Conservation (phyloP, 2,888 invertebrate genomes). For the Nomada hirtipes region DNA sequence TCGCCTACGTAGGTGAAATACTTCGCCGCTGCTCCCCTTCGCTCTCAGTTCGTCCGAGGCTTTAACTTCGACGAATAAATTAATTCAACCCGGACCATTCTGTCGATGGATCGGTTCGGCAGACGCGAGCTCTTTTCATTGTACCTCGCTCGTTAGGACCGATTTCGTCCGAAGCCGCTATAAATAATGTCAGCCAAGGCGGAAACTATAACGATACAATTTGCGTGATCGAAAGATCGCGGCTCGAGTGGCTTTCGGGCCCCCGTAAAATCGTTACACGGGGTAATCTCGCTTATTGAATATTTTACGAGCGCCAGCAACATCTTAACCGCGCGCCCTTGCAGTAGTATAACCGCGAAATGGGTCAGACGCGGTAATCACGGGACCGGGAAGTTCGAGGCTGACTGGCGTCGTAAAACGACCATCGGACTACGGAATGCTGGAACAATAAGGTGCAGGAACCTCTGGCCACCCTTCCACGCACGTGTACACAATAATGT, state of each 20-base stretch:
- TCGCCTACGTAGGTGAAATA: conserved; percentile 11
- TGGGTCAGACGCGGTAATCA: conserved; percentile 56
- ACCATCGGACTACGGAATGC: conserved; percentile 26
- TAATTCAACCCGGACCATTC: not conserved
- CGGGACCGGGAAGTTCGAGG: conserved; percentile 34
- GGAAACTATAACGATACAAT: conserved; percentile 9
- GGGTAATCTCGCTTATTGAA: conserved; percentile 62
- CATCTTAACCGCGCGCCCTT: conserved; percentile 34
- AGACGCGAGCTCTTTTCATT: no score
- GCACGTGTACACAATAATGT: conserved; percentile 15
- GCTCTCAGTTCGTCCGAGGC: not conserved
- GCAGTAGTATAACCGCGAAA: conserved; percentile 54
- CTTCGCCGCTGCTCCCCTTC: not conserved
- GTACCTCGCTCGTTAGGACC: no score
- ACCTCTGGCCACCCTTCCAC: conserved; percentile 10
- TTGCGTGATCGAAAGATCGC: conserved; percentile 43
- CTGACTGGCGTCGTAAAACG: conserved; percentile 51
- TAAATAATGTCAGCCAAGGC: not conserved
- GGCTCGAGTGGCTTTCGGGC: conserved; percentile 35
- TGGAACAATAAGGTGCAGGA: conserved; percentile 51
- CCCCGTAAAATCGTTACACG: conserved; percentile 56
- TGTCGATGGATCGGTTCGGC: not conserved
- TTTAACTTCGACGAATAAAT: not conserved
- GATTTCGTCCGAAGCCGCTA: no score
- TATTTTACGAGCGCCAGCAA: conserved; percentile 52